phyloP scores from a whole-genome alignment of 2,888 invertebrate species.

The Andrena dorsata region DNA sequence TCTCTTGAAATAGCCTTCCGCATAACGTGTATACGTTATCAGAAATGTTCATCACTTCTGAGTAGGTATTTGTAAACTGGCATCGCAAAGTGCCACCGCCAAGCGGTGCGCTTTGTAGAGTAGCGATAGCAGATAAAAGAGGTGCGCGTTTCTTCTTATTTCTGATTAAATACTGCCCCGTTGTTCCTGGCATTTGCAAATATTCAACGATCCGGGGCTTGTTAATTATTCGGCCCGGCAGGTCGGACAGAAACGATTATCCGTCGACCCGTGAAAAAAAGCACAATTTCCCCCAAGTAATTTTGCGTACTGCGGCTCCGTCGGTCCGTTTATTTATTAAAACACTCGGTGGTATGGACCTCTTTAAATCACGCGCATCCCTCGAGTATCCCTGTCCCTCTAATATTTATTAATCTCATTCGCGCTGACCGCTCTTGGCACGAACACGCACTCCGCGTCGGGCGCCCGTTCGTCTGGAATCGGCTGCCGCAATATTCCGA shows the following conservation, averaged over 20 bases:
- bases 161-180: slow-evolving; percentile 5
- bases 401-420: slow-evolving; percentile 74
- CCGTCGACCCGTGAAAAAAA: slow-evolving; percentile 54
- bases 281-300: slow-evolving; percentile 64
- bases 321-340: slow-evolving; percentile 69
- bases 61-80: no score
- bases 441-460: slow-evolving; percentile 1
- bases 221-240: slow-evolving; percentile 59
- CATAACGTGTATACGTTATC: no score
- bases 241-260: slow-evolving; percentile 59
- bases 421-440: slow-evolving; percentile 51
- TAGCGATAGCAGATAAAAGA: no score
- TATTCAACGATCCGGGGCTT: slow-evolving; percentile 41
- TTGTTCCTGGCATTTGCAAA: slow-evolving; percentile 35
- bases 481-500: slow-evolving; percentile 26
- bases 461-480: slow-evolving; percentile 28
- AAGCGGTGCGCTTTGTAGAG: no score
- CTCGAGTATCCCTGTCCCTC: slow-evolving; percentile 58
- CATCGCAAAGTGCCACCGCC: no score
- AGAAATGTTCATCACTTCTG: no score
- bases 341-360: slow-evolving; percentile 54
- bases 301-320: slow-evolving; percentile 53
- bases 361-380: slow-evolving; percentile 73
- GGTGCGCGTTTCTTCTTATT: slow-evolving; percentile 2
- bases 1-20: no score